A percentile compares a stretch with the other conserved stretches of the same genome.
These are phyloP conservation scores for Diadema setosum DNA, from an alignment of 35 echinoderm and acorn worm species.

Conservation along the genomic window DNA sequence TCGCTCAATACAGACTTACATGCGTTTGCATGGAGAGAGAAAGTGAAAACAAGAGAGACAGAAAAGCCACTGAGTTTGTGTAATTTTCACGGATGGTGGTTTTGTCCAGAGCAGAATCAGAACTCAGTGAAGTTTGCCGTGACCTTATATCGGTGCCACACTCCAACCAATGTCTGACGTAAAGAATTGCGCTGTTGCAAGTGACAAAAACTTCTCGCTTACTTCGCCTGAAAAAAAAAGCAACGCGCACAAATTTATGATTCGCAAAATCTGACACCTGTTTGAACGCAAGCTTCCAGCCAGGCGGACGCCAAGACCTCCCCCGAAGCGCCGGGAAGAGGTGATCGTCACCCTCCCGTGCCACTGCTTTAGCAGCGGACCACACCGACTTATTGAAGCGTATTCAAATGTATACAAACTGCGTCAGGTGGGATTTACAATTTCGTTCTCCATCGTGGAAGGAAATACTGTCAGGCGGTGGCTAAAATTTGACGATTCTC, in stretches of 20 bases:
- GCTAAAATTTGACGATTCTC: not conserved
- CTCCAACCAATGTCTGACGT: too few relatives aligned
- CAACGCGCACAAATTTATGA: not conserved
- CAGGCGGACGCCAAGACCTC: not conserved
- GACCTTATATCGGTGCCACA: too few relatives aligned
- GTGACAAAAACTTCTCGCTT: too few relatives aligned
- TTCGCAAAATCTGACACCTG: not conserved
- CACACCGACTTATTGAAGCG: not conserved
- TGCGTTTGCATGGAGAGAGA: too few relatives aligned
- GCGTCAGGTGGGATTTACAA: not conserved
- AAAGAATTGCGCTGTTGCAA: too few relatives aligned
- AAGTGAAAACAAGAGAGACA: too few relatives aligned
- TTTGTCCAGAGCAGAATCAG: too few relatives aligned
- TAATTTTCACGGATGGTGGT: too few relatives aligned
- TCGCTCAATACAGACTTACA: too few relatives aligned
- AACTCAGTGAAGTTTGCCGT: too few relatives aligned
- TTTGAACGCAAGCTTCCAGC: not conserved
- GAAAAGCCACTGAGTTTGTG: too few relatives aligned
- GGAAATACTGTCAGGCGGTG: not conserved
- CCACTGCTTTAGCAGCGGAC: not conserved
- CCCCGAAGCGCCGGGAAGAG: not conserved
- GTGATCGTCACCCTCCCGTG: conserved; percentile 20
- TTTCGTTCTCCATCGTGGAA: not conserved
- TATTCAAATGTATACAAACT: not conserved
- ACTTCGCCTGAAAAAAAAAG: too few relatives aligned